Base-by-base conservation (phyloP, 37 sponge, comb jelly and placozoan species). In the Axinella damicornis region DNA sequence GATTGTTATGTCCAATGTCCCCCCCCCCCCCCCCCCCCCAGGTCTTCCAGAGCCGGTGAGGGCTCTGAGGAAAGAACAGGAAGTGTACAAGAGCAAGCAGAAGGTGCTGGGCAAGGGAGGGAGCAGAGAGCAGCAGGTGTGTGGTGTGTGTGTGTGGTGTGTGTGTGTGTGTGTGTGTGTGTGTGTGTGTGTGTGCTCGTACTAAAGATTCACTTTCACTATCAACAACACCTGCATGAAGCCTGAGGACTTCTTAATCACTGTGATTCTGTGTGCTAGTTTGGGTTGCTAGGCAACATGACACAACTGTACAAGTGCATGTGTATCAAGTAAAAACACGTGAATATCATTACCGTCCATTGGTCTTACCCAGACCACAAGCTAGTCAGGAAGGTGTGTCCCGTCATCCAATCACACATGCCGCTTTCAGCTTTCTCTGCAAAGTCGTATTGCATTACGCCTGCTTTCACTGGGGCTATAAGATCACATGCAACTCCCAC, bases 61-160 rank as follows among this genome's bases (percentile, higher is more conserved):
- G 27, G 63, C 25, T 6, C 70, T 86, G 37, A 28, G 72, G 5
- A 30, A 69, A 57, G 87, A 86, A 28, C 59, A 72, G 46, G 60
- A 31, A 17, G 37, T 55, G 22, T 86, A 78, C 32, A 38, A 52
- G 72, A 69, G 33, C 16, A 76, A 34, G 34, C 77, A 85, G 63
- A 69, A 60, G 52, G 27, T 41, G 34, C 30, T 40, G 12, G 59
- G 36, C 59, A 77, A 65, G 64, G 84, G 84, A 60, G 56, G 59
- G 32, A 33, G 46, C 25, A 86, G 86, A 53, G 79, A 78, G 41
- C 60, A 69, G 14, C 70, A 85, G 70, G 79, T 85, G 59, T 54
- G 59, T 57, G 46, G 59, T 75, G 59, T 54, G 76, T 75, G 40
- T 77, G 77, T 57, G 63, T 57, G 59, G 71, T 81, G 81, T 38